These are phyloP conservation scores for Thalpophila matura DNA, from an alignment of 2,888 invertebrate genomes.

Conservation along the genomic window DNA sequence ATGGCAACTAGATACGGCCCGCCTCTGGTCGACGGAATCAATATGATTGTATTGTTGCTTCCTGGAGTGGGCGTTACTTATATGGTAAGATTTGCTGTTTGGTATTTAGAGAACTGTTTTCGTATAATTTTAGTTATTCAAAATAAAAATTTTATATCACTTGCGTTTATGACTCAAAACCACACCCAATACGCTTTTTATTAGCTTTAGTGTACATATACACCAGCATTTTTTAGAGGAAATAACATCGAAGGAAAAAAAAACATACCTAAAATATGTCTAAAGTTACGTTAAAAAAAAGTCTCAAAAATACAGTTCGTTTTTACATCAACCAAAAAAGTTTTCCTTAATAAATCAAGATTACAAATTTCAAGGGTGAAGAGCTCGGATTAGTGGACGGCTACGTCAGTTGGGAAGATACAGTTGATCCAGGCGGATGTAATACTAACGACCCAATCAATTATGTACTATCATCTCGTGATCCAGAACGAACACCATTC, in stretches of 20 bases:
- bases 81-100: slow-evolving; percentile 73
- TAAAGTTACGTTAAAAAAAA: too few relatives aligned
- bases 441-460: slow-evolving; percentile 92
- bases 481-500: slow-evolving; percentile 92
- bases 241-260: too few relatives aligned
- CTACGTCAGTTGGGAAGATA: slow-evolving; percentile 92
- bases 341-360: background rate
- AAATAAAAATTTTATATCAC: background rate
- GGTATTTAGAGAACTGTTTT: background rate
- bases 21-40: slow-evolving; percentile 92
- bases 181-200: background rate
- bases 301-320: background rate
- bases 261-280: too few relatives aligned
- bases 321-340: background rate
- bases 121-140: background rate
- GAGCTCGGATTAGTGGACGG: slow-evolving; percentile 95
- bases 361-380: slow-evolving; percentile 91
- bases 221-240: too few relatives aligned
- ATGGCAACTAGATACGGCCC: slow-evolving; percentile 92
- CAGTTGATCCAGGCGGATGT: slow-evolving; percentile 92
- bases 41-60: slow-evolving; percentile 93
- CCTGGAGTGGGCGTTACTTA: slow-evolving; percentile 95
- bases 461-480: slow-evolving; percentile 91
- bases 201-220: too few relatives aligned
- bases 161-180: background rate